Conservation (phyloP, 2,113 vertebrate genomes). For the Galemys pyrenaicus region DNA sequence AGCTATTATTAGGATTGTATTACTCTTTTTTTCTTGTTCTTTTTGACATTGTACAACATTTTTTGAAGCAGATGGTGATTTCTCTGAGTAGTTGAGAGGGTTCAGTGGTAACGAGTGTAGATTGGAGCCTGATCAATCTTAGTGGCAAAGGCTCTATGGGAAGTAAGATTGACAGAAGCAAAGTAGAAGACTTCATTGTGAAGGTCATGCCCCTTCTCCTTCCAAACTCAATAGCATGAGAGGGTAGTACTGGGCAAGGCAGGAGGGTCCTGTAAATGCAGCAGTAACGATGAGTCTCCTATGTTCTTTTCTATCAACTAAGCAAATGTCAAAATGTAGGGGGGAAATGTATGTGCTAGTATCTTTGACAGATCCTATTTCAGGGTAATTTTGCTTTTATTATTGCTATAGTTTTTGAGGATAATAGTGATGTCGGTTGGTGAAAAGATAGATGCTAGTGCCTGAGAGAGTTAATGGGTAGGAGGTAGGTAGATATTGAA, state of each 20-base stretch:
- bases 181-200: not conserved
- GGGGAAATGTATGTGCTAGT: not conserved
- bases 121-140: not conserved
- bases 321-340: conserved; percentile 23
- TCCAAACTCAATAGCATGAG: not conserved
- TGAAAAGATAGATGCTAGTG: not conserved
- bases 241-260: not conserved
- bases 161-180: not conserved
- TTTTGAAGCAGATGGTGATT: not conserved
- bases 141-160: not conserved
- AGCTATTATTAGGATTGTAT: not conserved
- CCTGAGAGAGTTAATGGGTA: conserved; percentile 7
- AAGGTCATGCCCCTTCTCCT: not conserved
- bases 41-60: not conserved
- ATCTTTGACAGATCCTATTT: conserved; percentile 50
- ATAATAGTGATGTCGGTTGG: not conserved
- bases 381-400: conserved; percentile 51
- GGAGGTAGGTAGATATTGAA: not conserved
- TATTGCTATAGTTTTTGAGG: not conserved
- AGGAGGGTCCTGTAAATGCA: not conserved
- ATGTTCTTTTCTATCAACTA: not conserved
- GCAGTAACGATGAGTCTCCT: not conserved
- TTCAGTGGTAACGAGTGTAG: not conserved
- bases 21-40: conserved; percentile 19
- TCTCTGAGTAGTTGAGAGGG: not conserved